Conservation (phyloP, 1,140 invertebrate genomes). For the Zaprionus ghesquierei region DNA sequence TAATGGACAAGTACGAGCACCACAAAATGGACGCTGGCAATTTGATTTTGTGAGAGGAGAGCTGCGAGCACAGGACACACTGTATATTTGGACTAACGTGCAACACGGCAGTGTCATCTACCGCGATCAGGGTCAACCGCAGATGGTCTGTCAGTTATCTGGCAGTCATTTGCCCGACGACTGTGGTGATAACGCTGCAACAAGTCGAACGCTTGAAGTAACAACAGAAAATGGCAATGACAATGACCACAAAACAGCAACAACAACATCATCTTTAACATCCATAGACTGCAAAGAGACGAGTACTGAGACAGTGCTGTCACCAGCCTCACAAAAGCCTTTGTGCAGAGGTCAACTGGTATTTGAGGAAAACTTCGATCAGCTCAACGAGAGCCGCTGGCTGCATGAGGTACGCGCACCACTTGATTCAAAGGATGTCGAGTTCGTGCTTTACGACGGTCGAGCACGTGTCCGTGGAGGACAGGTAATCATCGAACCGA, state of each 20-base stretch:
- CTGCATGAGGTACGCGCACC: constrained; percentile 58
- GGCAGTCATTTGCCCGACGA: constrained; percentile 39
- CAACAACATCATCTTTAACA: neutral
- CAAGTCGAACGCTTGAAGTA: neutral
- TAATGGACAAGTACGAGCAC: constrained; percentile 31
- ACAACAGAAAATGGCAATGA: neutral
- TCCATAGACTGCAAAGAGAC: neutral
- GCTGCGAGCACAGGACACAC: constrained; percentile 47
- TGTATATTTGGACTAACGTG: constrained; percentile 72
- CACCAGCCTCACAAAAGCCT: constrained; percentile 1
- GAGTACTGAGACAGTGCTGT: constrained; percentile 29
- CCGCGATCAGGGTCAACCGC: constrained; percentile 35
- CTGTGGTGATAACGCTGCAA: constrained; percentile 1
- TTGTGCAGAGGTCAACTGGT: constrained; percentile 62
- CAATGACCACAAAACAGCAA: neutral
- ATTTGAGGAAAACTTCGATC: constrained; percentile 69
- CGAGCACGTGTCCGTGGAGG: constrained; percentile 37
- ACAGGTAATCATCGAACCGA: constrained; percentile 48
- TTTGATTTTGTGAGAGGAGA: constrained; percentile 38
- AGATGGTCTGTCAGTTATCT: constrained; percentile 37
- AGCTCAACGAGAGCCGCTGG: constrained; percentile 64
- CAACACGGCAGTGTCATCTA: constrained; percentile 61
- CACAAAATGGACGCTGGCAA: constrained; percentile 50
- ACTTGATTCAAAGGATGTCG: constrained; percentile 57
- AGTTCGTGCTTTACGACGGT: constrained; percentile 68